Conservation (phyloP, 2,888 invertebrate species). For the Coelinius sp. region DNA sequence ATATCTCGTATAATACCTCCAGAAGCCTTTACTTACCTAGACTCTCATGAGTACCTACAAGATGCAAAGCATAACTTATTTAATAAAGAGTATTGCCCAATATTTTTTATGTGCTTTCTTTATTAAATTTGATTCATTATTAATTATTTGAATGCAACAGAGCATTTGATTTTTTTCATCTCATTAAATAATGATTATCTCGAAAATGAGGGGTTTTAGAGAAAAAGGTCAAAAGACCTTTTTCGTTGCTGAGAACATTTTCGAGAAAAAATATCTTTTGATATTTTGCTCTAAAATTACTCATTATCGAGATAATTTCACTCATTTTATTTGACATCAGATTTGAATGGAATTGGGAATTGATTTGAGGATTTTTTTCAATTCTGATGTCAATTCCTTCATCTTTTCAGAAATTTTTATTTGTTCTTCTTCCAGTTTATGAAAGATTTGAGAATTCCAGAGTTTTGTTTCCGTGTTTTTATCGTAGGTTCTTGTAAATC, state of each 20-base stretch:
- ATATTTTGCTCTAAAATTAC: too few species aligned
- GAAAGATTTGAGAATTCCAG: slow-evolving; percentile 41
- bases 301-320: not conserved
- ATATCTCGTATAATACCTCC: not conserved
- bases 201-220: too few species aligned
- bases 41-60: not conserved
- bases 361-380: slow-evolving; percentile 49
- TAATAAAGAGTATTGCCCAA: slow-evolving; percentile 61
- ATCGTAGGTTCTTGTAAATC: slow-evolving; percentile 43
- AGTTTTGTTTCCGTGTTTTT: slow-evolving; percentile 39
- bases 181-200: too few species aligned
- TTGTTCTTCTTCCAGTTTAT: slow-evolving; percentile 17
- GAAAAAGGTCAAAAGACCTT: too few species aligned
- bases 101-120: slow-evolving; percentile 2
- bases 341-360: slow-evolving; percentile 54
- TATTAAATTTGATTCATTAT: slow-evolving; percentile 1
- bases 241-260: too few species aligned
- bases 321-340: slow-evolving; percentile 30
- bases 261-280: too few species aligned
- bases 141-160: too few species aligned
- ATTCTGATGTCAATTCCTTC: slow-evolving; percentile 45
- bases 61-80: slow-evolving; percentile 62
- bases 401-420: slow-evolving; percentile 43
- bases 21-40: not conserved
- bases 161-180: too few species aligned